These are phyloP conservation scores for Zootoca vivipara DNA, from an alignment of 2,113 vertebrate genomes.

Conservation along the genomic window DNA sequence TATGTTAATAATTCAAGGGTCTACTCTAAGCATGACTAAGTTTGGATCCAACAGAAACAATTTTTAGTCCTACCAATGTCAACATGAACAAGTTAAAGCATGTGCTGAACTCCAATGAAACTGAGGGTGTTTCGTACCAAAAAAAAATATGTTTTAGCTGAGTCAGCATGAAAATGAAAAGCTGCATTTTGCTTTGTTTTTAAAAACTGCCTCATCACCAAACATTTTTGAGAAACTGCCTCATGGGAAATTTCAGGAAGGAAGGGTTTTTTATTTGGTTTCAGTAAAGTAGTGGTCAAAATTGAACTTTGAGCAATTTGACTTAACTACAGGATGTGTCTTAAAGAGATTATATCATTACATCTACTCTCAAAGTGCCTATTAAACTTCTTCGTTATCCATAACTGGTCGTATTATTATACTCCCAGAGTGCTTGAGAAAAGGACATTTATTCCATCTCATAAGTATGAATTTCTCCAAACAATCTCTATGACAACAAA, in stretches of 20 bases:
- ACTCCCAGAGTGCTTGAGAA: slow-evolving; percentile 21
- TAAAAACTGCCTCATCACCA: background rate
- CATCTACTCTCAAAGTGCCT: background rate
- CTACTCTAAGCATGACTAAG: too few relatives aligned
- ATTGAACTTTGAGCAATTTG: background rate
- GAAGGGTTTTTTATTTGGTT: background rate
- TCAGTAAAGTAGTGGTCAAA: background rate
- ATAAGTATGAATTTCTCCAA: slow-evolving; percentile 42
- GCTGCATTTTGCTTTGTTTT: background rate
- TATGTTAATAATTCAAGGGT: too few relatives aligned
- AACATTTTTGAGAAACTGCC: background rate
- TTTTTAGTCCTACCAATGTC: background rate
- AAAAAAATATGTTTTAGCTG: background rate
- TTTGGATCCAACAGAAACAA: background rate
- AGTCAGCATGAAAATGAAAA: background rate
- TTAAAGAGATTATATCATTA: background rate
- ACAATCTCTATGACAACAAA: slow-evolving; percentile 17
- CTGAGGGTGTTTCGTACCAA: background rate
- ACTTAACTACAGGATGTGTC: background rate
- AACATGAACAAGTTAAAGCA: background rate
- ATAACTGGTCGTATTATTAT: slow-evolving; percentile 14
- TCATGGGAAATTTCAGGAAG: slow-evolving; percentile 18
- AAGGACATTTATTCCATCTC: slow-evolving; percentile 20
- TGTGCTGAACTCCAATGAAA: background rate
- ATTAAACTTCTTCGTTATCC: slow-evolving; percentile 24